These are phyloP conservation scores for Lasioglossum zephyrum DNA, from an alignment of 2,888 invertebrate species.

Conservation along the genomic window DNA sequence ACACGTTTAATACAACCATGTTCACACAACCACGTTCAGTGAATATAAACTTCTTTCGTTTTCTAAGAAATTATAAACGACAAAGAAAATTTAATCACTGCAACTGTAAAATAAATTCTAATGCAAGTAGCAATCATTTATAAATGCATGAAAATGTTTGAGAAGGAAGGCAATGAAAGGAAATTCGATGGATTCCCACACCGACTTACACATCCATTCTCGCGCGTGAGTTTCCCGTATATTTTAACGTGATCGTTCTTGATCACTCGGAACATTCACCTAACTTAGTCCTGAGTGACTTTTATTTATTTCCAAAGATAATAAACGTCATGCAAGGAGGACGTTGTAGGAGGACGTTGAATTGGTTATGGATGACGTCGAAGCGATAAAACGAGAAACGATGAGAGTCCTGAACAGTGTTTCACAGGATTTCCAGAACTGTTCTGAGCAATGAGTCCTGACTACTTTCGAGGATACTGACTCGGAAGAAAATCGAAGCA, in stretches of 20 bases:
- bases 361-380: constrained; percentile 5
- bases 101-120: too few species aligned
- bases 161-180: too few species aligned
- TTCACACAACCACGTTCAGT: too few species aligned
- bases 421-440: not conserved
- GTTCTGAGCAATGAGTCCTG: not conserved
- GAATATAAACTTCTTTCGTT: too few species aligned
- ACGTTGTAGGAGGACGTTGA: not conserved
- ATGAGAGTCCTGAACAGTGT: not conserved
- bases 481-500: not conserved
- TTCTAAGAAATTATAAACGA: too few species aligned
- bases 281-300: not conserved
- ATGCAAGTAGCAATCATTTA: too few species aligned
- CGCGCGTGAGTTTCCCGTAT: not conserved
- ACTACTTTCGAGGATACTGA: not conserved
- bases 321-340: not conserved
- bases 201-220: not conserved
- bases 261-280: not conserved
- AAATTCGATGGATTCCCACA: too few species aligned
- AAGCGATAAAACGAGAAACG: not conserved
- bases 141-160: too few species aligned
- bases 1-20: not conserved
- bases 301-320: constrained; percentile 2
- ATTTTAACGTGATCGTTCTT: not conserved
- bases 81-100: too few species aligned